Evolutionary conservation across 1,140 invertebrate species (phyloP).

Genomic region (Aphelenchoides avenae): DNA sequence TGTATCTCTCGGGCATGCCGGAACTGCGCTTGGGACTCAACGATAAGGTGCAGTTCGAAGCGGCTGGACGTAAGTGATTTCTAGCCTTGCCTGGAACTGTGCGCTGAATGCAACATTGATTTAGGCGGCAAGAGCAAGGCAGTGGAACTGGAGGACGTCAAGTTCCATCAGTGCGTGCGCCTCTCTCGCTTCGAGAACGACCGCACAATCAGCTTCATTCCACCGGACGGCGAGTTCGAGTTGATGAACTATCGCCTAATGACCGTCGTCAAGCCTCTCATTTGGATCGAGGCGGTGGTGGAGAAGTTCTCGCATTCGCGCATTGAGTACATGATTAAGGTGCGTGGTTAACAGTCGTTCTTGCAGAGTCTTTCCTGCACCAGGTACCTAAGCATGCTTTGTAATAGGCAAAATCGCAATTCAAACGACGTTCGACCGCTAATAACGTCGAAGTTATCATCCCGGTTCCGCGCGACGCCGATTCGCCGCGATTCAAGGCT

Average conservation of each 20-base stretch:
- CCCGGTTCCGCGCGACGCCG: slow-evolving; percentile 93
- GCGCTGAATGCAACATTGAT: slow-evolving; percentile 10
- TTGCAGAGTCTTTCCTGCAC: not conserved
- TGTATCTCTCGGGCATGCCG: slow-evolving; percentile 98
- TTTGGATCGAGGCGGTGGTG: slow-evolving; percentile 99
- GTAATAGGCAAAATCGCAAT: slow-evolving; percentile 96
- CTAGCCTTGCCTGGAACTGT: not conserved
- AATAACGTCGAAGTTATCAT: slow-evolving; percentile 99
- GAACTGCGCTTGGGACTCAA: slow-evolving; percentile 95
- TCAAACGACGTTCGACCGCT: slow-evolving; percentile 92
- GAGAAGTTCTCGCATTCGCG: slow-evolving; percentile 95
- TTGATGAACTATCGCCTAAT: slow-evolving; percentile 98
- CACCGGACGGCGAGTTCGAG: slow-evolving; percentile 98
- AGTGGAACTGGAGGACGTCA: slow-evolving; percentile 97
- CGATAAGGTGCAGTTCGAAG: slow-evolving; percentile 95
- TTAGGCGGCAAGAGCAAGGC: slow-evolving; percentile 87
- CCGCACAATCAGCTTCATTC: slow-evolving; percentile 66
- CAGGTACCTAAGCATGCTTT: too few species aligned
- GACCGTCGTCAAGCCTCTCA: slow-evolving; percentile 93
- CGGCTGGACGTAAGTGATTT: slow-evolving; percentile 25
- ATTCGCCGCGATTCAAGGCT: slow-evolving; percentile 97
- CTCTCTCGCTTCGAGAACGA: slow-evolving; percentile 97
- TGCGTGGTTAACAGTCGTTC: slow-evolving; percentile 35
- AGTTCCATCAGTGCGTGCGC: slow-evolving; percentile 98
- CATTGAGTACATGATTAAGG: slow-evolving; percentile 98